Evolutionary conservation across 2,888 invertebrate genomes (phyloP).

Genomic region (Elmis aenea): DNA sequence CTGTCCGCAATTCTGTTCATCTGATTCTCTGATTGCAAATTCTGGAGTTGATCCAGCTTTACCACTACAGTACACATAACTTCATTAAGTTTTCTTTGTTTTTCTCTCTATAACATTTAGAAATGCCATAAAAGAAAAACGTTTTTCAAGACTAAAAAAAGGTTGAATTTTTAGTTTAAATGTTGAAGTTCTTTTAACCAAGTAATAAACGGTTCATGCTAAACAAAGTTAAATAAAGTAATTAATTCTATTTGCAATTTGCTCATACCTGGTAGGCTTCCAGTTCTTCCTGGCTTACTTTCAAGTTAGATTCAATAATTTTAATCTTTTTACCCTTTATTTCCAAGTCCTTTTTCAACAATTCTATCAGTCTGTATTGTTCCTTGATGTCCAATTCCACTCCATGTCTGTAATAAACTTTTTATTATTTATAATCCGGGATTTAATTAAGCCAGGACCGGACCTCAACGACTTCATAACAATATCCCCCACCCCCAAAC

Average conservation of each 20-base stretch:
- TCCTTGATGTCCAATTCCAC: constrained; percentile 59
- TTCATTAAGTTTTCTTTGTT: constrained; percentile 74
- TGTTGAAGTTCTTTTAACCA: too few species aligned
- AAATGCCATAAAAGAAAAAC: too few species aligned
- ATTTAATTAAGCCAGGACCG: too few species aligned
- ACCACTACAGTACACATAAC: constrained; percentile 66
- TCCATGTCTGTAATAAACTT: too few species aligned
- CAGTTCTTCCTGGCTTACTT: constrained; percentile 55
- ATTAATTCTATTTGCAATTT: too few species aligned
- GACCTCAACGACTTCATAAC: too few species aligned
- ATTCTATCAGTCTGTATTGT: constrained; percentile 53
- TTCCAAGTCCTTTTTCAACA: constrained; percentile 55
- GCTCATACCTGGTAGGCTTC: constrained; percentile 64
- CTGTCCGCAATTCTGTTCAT: constrained; percentile 47
- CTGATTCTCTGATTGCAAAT: constrained; percentile 43
- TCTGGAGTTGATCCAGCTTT: constrained; percentile 64
- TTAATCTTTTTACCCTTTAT: constrained; percentile 54
- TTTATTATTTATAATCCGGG: too few species aligned
- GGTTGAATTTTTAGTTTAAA: too few species aligned
- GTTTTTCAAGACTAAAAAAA: too few species aligned
- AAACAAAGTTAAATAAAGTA: too few species aligned
- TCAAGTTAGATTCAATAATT: constrained; percentile 52
- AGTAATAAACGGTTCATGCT: too few species aligned
- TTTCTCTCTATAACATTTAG: constrained; percentile 57
- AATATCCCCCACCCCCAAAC: too few species aligned